Evolutionary conservation across 2,888 invertebrate genomes (phyloP).

Genomic region (Eupithecia centaureata): DNA sequence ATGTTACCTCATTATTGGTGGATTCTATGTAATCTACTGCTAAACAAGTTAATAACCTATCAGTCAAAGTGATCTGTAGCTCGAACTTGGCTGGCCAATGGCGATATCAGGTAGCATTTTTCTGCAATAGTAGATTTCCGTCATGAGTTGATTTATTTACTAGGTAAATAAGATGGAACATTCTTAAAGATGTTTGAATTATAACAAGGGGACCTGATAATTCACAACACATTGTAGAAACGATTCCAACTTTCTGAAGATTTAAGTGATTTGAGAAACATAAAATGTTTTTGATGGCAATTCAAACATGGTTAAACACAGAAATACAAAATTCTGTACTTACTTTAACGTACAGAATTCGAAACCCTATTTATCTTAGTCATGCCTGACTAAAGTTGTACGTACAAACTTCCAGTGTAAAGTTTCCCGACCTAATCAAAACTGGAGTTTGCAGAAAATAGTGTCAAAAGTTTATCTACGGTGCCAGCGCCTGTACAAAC

Average conservation of each 20-base stretch:
- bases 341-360: conserved; percentile 22
- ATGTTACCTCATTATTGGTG: conserved; percentile 55
- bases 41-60: conserved; percentile 33
- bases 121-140: background rate
- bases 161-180: background rate
- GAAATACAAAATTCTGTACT: background rate
- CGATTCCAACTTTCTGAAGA: background rate
- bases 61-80: conserved; percentile 11
- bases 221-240: background rate
- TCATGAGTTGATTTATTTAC: background rate
- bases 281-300: background rate
- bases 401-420: conserved; percentile 49
- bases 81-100: background rate
- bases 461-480: conserved; percentile 66
- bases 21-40: conserved; percentile 48
- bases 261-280: background rate
- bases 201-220: background rate
- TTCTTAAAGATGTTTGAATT: background rate
- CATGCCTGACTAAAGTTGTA: conserved; percentile 46
- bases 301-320: background rate
- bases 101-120: background rate
- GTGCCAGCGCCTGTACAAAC: conserved; percentile 52
- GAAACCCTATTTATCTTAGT: conserved; percentile 50
- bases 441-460: conserved; percentile 71
- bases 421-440: conserved; percentile 73